Percentiles rank a stretch among this genome's conserved stretches.
phyloP scores from a whole-genome alignment of 2,888 invertebrate genomes.

The Graphium colonna region DNA sequence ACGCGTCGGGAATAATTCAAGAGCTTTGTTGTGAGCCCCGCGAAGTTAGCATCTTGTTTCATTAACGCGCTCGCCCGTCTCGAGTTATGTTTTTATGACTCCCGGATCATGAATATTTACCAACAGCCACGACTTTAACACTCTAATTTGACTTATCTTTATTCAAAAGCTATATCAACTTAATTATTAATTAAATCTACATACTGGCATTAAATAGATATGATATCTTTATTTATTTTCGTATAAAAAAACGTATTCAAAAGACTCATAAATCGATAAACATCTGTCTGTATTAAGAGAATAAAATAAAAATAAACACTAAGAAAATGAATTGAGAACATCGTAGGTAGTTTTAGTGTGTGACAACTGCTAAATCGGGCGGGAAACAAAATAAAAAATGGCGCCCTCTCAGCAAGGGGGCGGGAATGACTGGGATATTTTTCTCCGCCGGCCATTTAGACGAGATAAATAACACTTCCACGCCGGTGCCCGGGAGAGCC shows the following conservation, averaged over 20 bases:
- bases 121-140: conserved; percentile 42
- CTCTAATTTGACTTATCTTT: conserved; percentile 43
- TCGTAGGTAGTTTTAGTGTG: too few relatives aligned
- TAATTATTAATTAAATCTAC: too few relatives aligned
- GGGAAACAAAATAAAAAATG: conserved; percentile 8
- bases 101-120: conserved; percentile 67
- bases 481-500: conserved; percentile 25
- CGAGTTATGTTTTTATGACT: conserved; percentile 64
- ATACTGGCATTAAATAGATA: too few relatives aligned
- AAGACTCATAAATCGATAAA: too few relatives aligned
- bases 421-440: conserved; percentile 39
- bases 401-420: neutral
- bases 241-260: too few relatives aligned
- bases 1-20: conserved; percentile 63
- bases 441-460: conserved; percentile 56
- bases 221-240: conserved; percentile 25
- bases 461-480: conserved; percentile 63
- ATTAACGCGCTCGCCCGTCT: conserved; percentile 58
- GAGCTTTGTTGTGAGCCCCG: conserved; percentile 47
- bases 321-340: too few relatives aligned
- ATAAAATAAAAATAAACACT: too few relatives aligned
- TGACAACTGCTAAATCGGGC: neutral
- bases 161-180: conserved; percentile 28
- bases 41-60: conserved; percentile 71
- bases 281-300: too few relatives aligned